Percentiles rank a stretch among this genome's conserved stretches.
Evolutionary conservation across 23 tunicate genomes (phyloP).

Genomic region (Ascidia mentula): DNA sequence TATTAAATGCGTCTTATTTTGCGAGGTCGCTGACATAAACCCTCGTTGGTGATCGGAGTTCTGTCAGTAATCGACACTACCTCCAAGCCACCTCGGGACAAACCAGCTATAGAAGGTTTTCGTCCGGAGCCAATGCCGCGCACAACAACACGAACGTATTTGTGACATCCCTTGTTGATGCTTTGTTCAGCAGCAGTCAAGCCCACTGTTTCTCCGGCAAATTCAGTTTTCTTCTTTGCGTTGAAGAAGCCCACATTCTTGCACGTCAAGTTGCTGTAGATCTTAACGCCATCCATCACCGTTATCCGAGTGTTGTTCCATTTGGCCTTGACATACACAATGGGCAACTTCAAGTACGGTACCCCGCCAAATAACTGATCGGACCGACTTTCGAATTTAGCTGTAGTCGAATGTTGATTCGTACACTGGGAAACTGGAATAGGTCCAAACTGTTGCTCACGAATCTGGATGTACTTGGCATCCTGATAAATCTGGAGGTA

Average conservation of each 20-base stretch:
- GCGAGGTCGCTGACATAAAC: slow-evolving; percentile 76
- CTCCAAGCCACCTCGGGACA: slow-evolving; percentile 59
- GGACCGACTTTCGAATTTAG: slow-evolving; percentile 23
- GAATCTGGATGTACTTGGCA: slow-evolving; percentile 22
- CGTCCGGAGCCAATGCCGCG: slow-evolving; percentile 88
- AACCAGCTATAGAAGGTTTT: slow-evolving; percentile 60
- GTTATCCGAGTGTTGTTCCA: slow-evolving; percentile 59
- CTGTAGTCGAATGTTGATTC: slow-evolving; percentile 10
- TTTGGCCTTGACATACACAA: slow-evolving; percentile 28
- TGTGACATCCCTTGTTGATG: slow-evolving; percentile 32
- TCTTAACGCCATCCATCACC: not conserved
- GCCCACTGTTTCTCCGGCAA: slow-evolving; percentile 79
- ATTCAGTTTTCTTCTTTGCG: slow-evolving; percentile 68
- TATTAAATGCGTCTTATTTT: slow-evolving; percentile 66
- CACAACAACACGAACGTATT: slow-evolving; percentile 59
- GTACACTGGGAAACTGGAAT: slow-evolving; percentile 32
- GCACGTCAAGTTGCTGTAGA: slow-evolving; percentile 15
- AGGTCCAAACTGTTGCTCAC: slow-evolving; percentile 70
- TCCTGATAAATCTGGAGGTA: not conserved
- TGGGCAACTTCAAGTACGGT: slow-evolving; percentile 26
- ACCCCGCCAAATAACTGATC: slow-evolving; percentile 38
- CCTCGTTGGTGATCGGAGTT: slow-evolving; percentile 52
- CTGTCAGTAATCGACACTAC: slow-evolving; percentile 72
- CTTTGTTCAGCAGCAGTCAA: slow-evolving; percentile 54
- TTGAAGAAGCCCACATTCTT: slow-evolving; percentile 53